Base-by-base conservation (phyloP, 2,797 vertebrate species). In the Syngnathus acus region DNA sequence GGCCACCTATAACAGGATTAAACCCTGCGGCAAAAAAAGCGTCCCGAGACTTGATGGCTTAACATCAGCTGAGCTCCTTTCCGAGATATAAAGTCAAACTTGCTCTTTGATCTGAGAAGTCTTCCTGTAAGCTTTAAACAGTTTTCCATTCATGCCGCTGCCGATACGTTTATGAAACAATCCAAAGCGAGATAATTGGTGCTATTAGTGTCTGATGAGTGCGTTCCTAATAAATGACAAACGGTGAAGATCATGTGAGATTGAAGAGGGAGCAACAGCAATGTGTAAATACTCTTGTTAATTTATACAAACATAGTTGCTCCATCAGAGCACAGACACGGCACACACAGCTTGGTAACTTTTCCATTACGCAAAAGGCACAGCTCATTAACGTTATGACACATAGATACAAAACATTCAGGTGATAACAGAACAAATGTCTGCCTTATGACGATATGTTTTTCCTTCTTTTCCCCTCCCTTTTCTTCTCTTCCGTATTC, bases 1-100 rank as follows among this genome's bases (percentile, higher is more conserved):
- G 39, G 63, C 21, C 62, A 67, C 53, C 71, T 73, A 57, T 58
- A 54, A 32, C 71, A 43, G 57, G 69, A 65, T 73, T 66, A 57
- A 79, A 68, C 0, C 43, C 62, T 50, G 19, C 55, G 48, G 64
- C 42, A 23, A 62, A 72, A 60, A 72, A 69, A 77, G 19, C n/a
- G 48, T 57, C 4, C 7, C 19, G 32, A 71, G 65, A 45, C 57
- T 40, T 40, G 50, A 17, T 43, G 19, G 37, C 53, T 51, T 51
- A 51, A 51, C 50, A 51, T 51, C 50, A 51, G 50, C n/a, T 51
- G 50, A 51, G 50, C 50, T 51, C n/a, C 48, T n/a, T 50, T n/a
- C 48, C 48, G 19, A 51, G 50, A 21, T 43, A 13, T 72, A 9
- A 57, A 57, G 54, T 32, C 4, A 1, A 26, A 55, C 54, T 7